These are phyloP conservation scores for Entosphenus tridentatus DNA, from an alignment of 2,113 vertebrate species.

Conservation along the genomic window DNA sequence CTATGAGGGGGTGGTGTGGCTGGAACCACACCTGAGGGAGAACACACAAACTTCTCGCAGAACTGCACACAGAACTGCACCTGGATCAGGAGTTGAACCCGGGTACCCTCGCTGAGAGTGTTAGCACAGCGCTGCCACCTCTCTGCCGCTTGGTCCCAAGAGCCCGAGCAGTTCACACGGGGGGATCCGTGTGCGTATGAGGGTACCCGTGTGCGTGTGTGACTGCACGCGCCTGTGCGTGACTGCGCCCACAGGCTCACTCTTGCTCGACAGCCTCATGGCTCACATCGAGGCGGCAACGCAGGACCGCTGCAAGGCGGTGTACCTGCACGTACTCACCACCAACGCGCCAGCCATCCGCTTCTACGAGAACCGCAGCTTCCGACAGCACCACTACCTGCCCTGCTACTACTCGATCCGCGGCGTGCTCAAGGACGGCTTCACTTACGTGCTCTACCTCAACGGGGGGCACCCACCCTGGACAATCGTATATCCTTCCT, in stretches of 20 bases:
- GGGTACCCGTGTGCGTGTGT: background rate
- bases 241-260: conserved; percentile 37
- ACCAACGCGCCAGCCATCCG: conserved; percentile 86
- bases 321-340: conserved; percentile 92
- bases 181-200: no score
- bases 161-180: no score
- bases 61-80: no score
- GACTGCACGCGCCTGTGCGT: background rate
- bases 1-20: no score
- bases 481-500: conserved; percentile 97
- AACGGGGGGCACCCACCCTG: conserved; percentile 86
- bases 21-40: no score
- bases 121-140: no score
- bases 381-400: conserved; percentile 91
- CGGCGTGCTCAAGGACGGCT: conserved; percentile 89
- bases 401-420: conserved; percentile 97
- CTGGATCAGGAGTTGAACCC: no score
- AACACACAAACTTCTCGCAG: no score
- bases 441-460: conserved; percentile 93
- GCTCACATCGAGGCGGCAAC: conserved; percentile 84
- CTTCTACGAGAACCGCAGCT: conserved; percentile 96
- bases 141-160: no score
- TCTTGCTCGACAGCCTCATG: conserved; percentile 87
- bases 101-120: no score
- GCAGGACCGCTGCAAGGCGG: conserved; percentile 94